Evolutionary conservation across 92 coral and sea anemone genomes (phyloP), one percentile per base, ranked within the genome.

Genomic region (Bergia puertoricense): DNA sequence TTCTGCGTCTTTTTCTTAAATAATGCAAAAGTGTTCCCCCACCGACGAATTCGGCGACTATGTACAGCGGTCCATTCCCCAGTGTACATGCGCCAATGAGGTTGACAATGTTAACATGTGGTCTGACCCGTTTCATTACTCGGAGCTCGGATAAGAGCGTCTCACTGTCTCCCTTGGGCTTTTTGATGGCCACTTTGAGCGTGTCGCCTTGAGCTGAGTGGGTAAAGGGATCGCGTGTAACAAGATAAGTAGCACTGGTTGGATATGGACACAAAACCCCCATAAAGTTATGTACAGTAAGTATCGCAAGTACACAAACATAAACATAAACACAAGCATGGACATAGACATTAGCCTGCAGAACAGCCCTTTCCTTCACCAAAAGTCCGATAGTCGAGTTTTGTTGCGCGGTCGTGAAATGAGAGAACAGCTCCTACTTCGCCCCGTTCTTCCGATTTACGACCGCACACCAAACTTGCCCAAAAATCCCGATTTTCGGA

Each of bases 11-110:
- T 79, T 38, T 79, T 79, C 82, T 50, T 36, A 79, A 79, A 44
- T 45, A 79, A 4, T 36, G 14, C 41, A 79, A 41, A 48, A 79
- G 82, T 23, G 59, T 79, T n/a, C 68, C 82, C n/a, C 82, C 66
- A 51, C 43, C 57, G 23, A 79, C n/a, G 66, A 79, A 79, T 45
- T 79, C 82, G 82, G 82, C 50, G 82, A 79, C 66, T 46, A 79
- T 51, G 82, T 79, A 79, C 82, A 79, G 82, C 82, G 82, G 82
- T 79, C 67, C 66, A 16, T 37, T 45, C 36, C 18, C 65, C 20
- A 79, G 14, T 14, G 67, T 79, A 23, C 82, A 79, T 79, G 82
- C 82, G n/a, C 82, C 82, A 50, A 79, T 51, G 9, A 79, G 82
- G 44, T 79, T 79, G 43, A 79, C 62, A 45, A 79, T 79, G 43